Percentiles rank a stretch among this genome's conserved stretches.
phyloP scores from a whole-genome alignment of 2,113 vertebrate genomes.

The Leucopsar rothschildi region DNA sequence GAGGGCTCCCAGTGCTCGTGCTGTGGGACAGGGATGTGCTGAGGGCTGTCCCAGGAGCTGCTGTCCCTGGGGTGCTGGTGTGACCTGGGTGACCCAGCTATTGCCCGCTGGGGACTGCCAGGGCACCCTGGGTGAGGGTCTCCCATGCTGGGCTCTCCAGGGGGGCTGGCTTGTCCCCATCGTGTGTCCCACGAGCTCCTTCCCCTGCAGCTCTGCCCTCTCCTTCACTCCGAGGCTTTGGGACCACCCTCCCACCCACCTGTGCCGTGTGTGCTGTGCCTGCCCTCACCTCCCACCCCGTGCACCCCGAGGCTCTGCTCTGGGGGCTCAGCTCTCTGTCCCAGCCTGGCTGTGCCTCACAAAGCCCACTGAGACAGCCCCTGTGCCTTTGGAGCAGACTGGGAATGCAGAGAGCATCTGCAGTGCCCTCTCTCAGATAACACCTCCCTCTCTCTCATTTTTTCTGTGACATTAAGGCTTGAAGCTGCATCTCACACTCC shows the following conservation, averaged over 20 bases:
- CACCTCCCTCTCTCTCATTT: background rate
- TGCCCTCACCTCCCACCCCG: accelerated
- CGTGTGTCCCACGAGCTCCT: background rate
- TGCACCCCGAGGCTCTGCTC: accelerated
- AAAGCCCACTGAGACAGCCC: background rate
- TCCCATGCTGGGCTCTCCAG: background rate
- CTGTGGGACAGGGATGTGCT: background rate
- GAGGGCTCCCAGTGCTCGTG: background rate
- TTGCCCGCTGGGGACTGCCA: no score
- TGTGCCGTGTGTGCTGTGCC: background rate
- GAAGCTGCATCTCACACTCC: background rate
- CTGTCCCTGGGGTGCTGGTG: accelerated
- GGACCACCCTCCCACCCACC: accelerated
- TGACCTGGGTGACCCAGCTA: accelerated
- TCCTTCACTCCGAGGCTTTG: accelerated
- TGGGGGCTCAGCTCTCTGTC: background rate
- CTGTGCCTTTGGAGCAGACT: background rate
- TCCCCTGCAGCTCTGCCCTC: background rate
- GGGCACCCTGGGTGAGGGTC: background rate
- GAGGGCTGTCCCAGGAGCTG: background rate
- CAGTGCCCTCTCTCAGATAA: background rate
- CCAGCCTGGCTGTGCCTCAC: background rate
- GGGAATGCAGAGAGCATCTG: background rate
- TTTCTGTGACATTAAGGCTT: background rate
- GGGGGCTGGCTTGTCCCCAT: background rate